phyloP scores from a whole-genome alignment of 2,113 vertebrate species.

The Aix galericulata region DNA sequence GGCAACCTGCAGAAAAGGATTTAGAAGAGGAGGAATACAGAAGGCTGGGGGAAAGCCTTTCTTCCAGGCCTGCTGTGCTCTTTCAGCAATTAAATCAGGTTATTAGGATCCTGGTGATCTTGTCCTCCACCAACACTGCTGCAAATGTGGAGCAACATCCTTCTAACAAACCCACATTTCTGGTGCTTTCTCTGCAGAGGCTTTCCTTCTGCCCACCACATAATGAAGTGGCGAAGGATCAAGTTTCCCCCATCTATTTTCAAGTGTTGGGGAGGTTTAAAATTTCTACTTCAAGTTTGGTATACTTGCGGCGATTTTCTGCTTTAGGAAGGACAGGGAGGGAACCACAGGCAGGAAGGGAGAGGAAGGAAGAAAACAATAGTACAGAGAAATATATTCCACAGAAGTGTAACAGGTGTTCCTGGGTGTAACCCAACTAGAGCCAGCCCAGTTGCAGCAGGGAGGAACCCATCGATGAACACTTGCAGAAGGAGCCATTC shows the following conservation, averaged over 20 bases:
- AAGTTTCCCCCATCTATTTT: background rate
- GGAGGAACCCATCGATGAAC: too few relatives aligned
- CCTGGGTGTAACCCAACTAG: background rate
- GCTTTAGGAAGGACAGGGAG: background rate
- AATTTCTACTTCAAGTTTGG: background rate
- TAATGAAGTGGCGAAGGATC: background rate
- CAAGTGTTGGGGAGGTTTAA: background rate
- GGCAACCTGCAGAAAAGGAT: background rate
- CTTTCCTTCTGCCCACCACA: background rate
- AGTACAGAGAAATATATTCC: background rate
- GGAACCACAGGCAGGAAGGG: background rate
- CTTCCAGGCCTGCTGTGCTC: background rate
- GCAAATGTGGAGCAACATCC: background rate
- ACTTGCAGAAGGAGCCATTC: background rate
- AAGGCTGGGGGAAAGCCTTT: background rate
- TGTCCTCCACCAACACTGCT: background rate
- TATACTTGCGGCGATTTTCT: background rate
- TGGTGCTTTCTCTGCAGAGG: background rate
- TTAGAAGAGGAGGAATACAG: background rate
- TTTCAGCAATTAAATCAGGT: background rate
- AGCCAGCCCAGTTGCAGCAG: too few relatives aligned
- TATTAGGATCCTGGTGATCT: background rate
- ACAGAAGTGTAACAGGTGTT: background rate
- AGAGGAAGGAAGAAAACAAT: background rate
- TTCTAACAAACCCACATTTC: background rate